These are phyloP conservation scores for Gadopsis bispinosus DNA, from an alignment of 2,797 vertebrate genomes.

Conservation along the genomic window DNA sequence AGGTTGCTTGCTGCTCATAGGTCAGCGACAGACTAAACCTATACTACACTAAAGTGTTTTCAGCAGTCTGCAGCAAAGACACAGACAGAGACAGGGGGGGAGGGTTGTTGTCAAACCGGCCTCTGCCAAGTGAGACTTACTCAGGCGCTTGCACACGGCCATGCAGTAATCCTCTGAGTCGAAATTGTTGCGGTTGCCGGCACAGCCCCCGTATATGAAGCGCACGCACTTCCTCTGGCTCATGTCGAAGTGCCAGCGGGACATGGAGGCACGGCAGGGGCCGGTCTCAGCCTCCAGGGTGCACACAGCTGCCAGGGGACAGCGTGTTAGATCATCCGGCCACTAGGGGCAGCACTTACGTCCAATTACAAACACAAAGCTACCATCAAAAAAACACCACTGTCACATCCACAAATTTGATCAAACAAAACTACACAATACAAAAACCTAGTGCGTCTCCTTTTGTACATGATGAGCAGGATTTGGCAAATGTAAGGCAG, in stretches of 20 bases:
- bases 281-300: constrained; percentile 96
- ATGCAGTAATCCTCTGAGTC: constrained; percentile 99
- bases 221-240: constrained; percentile 92
- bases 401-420: neutral
- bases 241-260: constrained; percentile 96
- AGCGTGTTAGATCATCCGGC: constrained; percentile 78
- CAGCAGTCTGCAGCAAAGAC: constrained; percentile 44
- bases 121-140: constrained; percentile 87
- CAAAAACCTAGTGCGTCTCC: neutral
- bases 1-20: constrained; percentile 12
- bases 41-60: constrained; percentile 16
- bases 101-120: constrained; percentile 33
- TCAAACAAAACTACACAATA: constrained; percentile 10
- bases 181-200: constrained; percentile 99
- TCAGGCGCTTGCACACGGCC: constrained; percentile 96
- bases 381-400: neutral
- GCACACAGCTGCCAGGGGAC: constrained; percentile 94
- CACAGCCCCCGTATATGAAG: constrained; percentile 98
- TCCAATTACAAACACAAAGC: constrained; percentile 19
- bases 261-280: constrained; percentile 95
- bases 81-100: constrained; percentile 38
- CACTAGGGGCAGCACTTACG: constrained; percentile 64
- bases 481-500: constrained; percentile 13
- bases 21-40: constrained; percentile 29
- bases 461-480: constrained; percentile 1